Base-by-base conservation (phyloP, 1,140 invertebrate species). In the Limonius californicus region DNA sequence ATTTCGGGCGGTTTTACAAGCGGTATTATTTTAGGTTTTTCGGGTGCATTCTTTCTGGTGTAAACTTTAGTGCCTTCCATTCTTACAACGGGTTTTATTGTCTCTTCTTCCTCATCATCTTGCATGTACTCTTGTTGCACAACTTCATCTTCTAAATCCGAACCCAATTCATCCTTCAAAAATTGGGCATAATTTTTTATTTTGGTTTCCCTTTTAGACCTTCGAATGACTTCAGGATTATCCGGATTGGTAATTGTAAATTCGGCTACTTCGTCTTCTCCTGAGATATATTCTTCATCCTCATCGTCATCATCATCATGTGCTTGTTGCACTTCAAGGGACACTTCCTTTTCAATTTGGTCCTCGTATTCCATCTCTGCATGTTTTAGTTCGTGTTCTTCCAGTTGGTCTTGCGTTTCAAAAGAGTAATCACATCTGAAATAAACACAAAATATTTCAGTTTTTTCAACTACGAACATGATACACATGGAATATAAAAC, bases 301-400 rank as follows among this genome's bases (percentile, higher is more conserved):
- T 66, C 64, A 27, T 58, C 61, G 6, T 59, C 66, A 12, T 68
- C 66, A 15, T 63, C 65, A 35, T 63, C 39, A 21, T 64, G 20
- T 20, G 47, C 14, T 11, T 59, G 14, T 12, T 67, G 32, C 1
- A 61, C 64, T 57, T 67, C 66, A 20, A 65, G 11, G 39, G 59
- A 61, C 0, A 69, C 60, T 59, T 69, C 67, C 23, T 63, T 54
- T 30, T 69, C 67, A n/a, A 69, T 69, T 54, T 69, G 67, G 53
- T 69, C 67, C 56, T 69, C 75, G 45, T 76, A 76, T 59, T 76
- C 75, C 75, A 76, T 76, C 30, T 74, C 75, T 0, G 75, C 75
- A 65, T 76, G 75, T 57, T 74, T 75, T 7, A 76, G 27, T 62
- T 76, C 74, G 54, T 77, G 75, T 27, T 73, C 72, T 53, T 75